A percentile compares a stretch with the other conserved stretches of the same genome.
Conservation (phyloP, 2,797 vertebrate genomes). For the Darevskia nairensis region DNA sequence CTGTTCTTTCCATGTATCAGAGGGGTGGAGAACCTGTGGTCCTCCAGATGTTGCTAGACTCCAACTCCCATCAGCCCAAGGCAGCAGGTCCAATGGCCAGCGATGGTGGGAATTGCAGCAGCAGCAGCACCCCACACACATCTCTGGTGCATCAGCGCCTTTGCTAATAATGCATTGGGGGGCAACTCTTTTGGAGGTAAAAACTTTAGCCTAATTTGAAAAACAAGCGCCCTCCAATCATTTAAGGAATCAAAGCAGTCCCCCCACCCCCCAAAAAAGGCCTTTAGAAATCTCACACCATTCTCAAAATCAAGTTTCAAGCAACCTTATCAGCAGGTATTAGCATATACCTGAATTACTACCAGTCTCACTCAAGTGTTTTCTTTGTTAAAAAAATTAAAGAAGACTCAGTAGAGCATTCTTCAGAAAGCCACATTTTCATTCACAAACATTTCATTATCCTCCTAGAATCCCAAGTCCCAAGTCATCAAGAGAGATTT, state of each 20-base stretch:
- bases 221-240: not conserved
- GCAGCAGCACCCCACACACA: too few species aligned
- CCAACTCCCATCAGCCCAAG: too few species aligned
- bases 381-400: not conserved
- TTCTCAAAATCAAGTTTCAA: not conserved
- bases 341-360: too few species aligned
- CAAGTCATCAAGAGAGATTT: not conserved
- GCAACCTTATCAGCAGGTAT: not conserved
- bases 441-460: not conserved
- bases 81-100: too few species aligned
- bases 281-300: not conserved
- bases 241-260: not conserved
- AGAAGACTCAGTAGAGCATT: conserved; percentile 26
- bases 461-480: not conserved
- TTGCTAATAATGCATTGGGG: not conserved
- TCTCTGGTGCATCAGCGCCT: fast-evolving
- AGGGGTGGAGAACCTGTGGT: too few species aligned
- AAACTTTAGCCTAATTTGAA: conserved; percentile 5
- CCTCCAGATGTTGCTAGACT: too few species aligned
- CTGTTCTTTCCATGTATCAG: too few species aligned
- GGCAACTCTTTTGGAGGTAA: not conserved
- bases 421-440: conserved; percentile 25
- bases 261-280: not conserved
- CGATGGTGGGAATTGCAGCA: too few species aligned
- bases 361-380: not conserved